Base-by-base conservation (phyloP, 2,888 invertebrate genomes). In the Campoplex capitator region DNA sequence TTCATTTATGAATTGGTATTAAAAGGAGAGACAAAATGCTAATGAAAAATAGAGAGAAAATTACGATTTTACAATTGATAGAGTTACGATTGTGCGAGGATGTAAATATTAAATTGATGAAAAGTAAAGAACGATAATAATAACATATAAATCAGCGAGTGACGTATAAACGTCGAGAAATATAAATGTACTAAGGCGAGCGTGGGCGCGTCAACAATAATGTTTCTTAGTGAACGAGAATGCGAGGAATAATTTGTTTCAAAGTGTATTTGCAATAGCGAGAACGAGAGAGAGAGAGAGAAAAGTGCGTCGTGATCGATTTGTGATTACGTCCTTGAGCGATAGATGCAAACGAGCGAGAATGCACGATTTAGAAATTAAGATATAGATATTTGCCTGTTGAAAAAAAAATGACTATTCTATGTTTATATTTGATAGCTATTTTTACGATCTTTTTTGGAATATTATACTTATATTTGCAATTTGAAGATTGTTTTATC, bases 351-450 rank as follows among this genome's bases (percentile, higher is more conserved):
- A 88, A 86, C 88, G 87, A 88, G 77, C 79, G 88, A 88, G 88
- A 89, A 88, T 86, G 89, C 84, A 83, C 88, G 86, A 84, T 89
- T 90, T 88, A 91, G 85, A 88, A 89, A 89, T 86, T 88, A 90
- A 90, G 90, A 90, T 82, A 91, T 90, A 91, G 90, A 92, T 93
- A 92, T 93, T 92, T 92, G 90, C 90, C 91, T 92, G 93, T 93
- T 93, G 89, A 87, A 87, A 92, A 23, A 23, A 92, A 92, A 91
- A 88, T 92, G 90, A 92, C 91, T 93, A 91, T 93, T 93, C 91
- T 92, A 92, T 91, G 92, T 92, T 92, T 93, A 92, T 92, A 93
- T 92, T 92, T 91, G 89, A 92, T 92, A 91, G 90, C 91, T 93
- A 92, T 93, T 91, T 92, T 91, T 92, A 91, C 88, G 71, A 91